Conservation (phyloP, 1,140 invertebrate genomes). For the Semibalanus balanoides region DNA sequence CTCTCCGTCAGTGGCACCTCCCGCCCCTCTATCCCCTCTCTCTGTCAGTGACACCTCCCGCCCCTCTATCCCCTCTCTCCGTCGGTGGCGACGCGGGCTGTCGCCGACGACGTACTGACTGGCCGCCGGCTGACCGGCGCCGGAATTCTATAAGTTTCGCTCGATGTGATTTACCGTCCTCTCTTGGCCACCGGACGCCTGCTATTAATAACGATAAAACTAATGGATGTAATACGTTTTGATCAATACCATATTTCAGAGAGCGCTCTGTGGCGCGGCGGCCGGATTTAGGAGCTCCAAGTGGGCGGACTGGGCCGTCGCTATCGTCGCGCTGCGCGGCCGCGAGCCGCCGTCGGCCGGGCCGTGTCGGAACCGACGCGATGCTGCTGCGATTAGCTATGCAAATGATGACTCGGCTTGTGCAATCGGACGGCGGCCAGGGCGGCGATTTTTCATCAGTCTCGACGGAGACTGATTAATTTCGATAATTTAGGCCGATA, state of each 20-base stretch:
- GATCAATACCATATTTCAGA: background rate
- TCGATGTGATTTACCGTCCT: background rate
- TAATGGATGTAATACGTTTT: slow-evolving; percentile 2
- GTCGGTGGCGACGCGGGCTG: background rate
- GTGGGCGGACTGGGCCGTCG: no score
- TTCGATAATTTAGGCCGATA: background rate
- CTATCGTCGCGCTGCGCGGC: no score
- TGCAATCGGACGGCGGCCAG: background rate
- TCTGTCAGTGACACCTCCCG: no score
- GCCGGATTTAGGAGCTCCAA: background rate
- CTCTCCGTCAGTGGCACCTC: no score
- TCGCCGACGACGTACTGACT: background rate
- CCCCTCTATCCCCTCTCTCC: no score
- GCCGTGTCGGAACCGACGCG: background rate
- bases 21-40: no score
- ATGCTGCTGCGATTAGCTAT: background rate
- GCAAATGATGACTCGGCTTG: background rate
- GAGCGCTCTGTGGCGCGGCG: no score
- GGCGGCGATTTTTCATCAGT: background rate
- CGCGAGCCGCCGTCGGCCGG: no score
- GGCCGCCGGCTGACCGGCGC: background rate
- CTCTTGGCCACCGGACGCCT: background rate
- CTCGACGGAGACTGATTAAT: background rate
- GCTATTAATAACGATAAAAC: slow-evolving; percentile 2
- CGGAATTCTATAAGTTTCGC: background rate